Evolutionary conservation across 2,888 invertebrate species (phyloP).

Genomic region (Drosophila recens): DNA sequence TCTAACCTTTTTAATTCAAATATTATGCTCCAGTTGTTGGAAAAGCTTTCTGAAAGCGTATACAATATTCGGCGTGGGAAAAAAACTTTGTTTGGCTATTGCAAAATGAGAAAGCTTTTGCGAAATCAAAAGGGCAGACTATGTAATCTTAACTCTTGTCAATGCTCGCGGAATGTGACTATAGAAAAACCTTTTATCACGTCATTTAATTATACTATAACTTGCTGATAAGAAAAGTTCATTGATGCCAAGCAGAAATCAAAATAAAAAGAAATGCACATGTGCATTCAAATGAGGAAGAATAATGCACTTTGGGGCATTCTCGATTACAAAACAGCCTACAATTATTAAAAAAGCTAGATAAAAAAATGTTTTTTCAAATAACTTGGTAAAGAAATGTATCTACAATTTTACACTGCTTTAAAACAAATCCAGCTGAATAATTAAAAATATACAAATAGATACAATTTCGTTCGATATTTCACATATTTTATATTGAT

Average conservation of each 20-base stretch:
- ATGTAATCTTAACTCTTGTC: constrained; percentile 25
- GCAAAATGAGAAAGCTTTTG: constrained; percentile 40
- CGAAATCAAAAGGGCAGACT: constrained; percentile 31
- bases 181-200: constrained; percentile 4
- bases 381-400: background rate
- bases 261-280: background rate
- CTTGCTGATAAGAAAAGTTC: constrained; percentile 48
- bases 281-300: constrained; percentile 1
- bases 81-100: constrained; percentile 1
- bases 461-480: background rate
- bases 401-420: background rate
- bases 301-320: background rate
- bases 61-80: background rate
- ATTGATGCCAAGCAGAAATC: constrained; percentile 33
- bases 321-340: background rate
- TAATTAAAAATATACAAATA: background rate
- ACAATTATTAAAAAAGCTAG: background rate
- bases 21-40: background rate
- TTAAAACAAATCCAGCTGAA: background rate
- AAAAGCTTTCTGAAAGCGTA: constrained; percentile 2
- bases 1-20: background rate
- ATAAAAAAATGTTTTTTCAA: background rate
- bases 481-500: background rate
- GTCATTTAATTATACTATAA: constrained; percentile 20
- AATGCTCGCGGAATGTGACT: constrained; percentile 18